phyloP scores from a whole-genome alignment of 2,797 vertebrate species.

The Hoplostethus atlanticus region DNA sequence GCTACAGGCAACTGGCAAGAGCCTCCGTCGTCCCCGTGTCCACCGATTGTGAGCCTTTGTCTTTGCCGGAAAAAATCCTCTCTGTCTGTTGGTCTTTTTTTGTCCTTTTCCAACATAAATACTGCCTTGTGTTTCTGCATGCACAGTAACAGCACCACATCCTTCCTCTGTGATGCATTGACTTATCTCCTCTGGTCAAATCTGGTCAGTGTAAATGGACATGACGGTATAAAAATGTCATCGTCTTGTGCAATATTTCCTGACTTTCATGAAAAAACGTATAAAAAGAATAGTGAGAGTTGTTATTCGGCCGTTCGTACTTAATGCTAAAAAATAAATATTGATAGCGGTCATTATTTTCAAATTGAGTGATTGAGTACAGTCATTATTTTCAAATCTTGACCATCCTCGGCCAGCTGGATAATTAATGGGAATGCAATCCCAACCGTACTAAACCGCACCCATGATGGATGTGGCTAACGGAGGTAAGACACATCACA shows the following conservation, averaged over 20 bases:
- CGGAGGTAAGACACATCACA: slow-evolving; percentile 31
- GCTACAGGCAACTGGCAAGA: not conserved
- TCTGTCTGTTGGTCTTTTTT: too few species aligned
- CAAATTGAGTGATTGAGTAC: slow-evolving; percentile 52
- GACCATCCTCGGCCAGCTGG: slow-evolving; percentile 18
- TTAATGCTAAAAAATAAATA: slow-evolving; percentile 35
- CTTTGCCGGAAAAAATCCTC: not conserved
- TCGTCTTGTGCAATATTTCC: too few species aligned
- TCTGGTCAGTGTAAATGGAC: too few species aligned
- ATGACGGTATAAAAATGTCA: too few species aligned
- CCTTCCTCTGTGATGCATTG: too few species aligned
- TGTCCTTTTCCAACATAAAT: too few species aligned
- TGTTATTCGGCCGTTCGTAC: not conserved
- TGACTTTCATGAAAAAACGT: not conserved
- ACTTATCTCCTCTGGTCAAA: too few species aligned
- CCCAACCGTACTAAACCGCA: not conserved
- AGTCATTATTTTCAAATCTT: slow-evolving; percentile 54
- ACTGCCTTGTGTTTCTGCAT: too few species aligned
- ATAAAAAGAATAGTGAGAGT: not conserved
- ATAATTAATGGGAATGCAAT: slow-evolving; percentile 46
- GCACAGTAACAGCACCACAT: too few species aligned
- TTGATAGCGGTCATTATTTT: slow-evolving; percentile 65
- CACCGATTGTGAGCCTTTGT: not conserved
- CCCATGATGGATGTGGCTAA: slow-evolving; percentile 14
- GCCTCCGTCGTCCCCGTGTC: not conserved